These are phyloP conservation scores for Ennomos erosarius DNA, from an alignment of 2,888 invertebrate genomes.

Conservation along the genomic window DNA sequence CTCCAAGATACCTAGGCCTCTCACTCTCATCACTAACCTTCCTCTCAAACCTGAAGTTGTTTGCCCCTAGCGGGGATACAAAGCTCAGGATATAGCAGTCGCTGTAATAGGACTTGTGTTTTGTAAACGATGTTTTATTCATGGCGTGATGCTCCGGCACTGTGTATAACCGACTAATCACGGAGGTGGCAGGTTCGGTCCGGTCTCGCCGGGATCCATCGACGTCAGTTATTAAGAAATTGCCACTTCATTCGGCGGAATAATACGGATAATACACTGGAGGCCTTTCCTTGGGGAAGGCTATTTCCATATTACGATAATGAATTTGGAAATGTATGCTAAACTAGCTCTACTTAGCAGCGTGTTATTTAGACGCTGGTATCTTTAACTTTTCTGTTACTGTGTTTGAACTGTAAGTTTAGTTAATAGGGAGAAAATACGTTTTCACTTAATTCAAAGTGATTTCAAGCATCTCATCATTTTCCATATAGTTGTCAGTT, in stretches of 20 bases:
- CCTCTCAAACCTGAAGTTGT: background rate
- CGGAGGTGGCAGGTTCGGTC: slow-evolving; percentile 68
- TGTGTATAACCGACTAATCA: slow-evolving; percentile 79
- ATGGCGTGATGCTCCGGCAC: slow-evolving; percentile 71
- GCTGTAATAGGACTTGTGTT: slow-evolving; percentile 66
- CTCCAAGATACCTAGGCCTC: slow-evolving; percentile 47
- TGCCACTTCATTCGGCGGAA: slow-evolving; percentile 62
- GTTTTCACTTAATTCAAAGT: background rate
- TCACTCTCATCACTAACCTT: background rate
- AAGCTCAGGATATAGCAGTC: slow-evolving; percentile 52
- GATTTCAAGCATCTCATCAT: background rate
- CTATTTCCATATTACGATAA: slow-evolving; percentile 30
- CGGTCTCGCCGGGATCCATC: slow-evolving; percentile 40
- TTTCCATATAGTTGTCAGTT: too few relatives aligned
- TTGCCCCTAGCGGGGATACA: slow-evolving; percentile 23
- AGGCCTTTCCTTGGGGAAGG: slow-evolving; percentile 17
- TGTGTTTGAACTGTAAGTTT: background rate
- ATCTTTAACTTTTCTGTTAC: slow-evolving; percentile 4
- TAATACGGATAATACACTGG: slow-evolving; percentile 47
- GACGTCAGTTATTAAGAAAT: slow-evolving; percentile 51
- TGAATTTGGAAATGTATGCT: slow-evolving; percentile 13
- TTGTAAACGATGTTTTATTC: slow-evolving; percentile 79
- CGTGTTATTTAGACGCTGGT: slow-evolving; percentile 5
- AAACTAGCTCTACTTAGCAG: slow-evolving; percentile 3
- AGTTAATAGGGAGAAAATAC: too few relatives aligned